These are phyloP conservation scores for Craseonycteris thonglongyai DNA, from an alignment of 2,113 vertebrate species.

Conservation along the genomic window DNA sequence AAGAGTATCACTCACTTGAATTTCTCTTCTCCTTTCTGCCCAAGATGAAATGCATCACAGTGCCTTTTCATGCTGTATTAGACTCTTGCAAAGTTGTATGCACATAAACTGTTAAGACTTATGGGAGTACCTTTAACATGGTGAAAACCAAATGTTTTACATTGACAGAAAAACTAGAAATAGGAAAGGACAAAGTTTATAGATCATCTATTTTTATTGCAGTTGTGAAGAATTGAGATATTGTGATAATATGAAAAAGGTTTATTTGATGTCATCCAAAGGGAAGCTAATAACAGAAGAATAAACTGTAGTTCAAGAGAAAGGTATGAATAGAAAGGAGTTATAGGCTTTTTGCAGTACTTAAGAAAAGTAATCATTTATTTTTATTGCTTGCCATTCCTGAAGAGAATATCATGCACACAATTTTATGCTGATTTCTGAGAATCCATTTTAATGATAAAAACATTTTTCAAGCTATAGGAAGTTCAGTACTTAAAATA, in stretches of 20 bases:
- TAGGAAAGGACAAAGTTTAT: neutral
- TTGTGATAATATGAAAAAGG: neutral
- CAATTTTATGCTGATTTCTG: neutral
- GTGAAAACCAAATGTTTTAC: neutral
- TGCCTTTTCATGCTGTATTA: neutral
- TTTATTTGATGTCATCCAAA: slow-evolving; percentile 3
- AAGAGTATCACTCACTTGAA: neutral
- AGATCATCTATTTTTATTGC: neutral
- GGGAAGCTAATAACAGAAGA: slow-evolving; percentile 12
- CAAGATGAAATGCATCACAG: neutral
- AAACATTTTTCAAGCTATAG: slow-evolving; percentile 19
- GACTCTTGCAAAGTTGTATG: neutral
- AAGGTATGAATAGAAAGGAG: neutral
- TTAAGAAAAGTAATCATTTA: slow-evolving; percentile 22
- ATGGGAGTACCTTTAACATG: neutral
- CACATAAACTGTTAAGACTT: neutral
- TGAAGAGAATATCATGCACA: neutral
- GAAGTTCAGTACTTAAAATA: neutral
- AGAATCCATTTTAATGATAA: neutral
- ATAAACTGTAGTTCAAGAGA: neutral
- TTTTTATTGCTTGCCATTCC: slow-evolving; percentile 29
- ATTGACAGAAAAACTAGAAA: neutral
- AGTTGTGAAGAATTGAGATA: neutral
- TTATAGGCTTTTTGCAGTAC: neutral
- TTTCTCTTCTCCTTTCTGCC: neutral